Conservation (phyloP, 2,888 invertebrate species). For the Caenorhabditis sp. region DNA sequence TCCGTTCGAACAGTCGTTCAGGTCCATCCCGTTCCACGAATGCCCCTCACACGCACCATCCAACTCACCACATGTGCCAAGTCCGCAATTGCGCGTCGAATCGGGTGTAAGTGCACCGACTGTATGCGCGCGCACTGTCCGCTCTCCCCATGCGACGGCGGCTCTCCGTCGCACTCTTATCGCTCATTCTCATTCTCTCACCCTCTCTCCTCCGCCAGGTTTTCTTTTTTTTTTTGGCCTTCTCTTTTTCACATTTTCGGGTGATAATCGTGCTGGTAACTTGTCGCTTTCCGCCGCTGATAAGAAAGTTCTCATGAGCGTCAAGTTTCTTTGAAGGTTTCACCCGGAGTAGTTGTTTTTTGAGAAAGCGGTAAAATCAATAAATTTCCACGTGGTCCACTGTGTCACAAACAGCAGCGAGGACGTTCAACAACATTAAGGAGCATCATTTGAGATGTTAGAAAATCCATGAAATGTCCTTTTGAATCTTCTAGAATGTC, state of each 20-base stretch:
- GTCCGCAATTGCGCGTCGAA: constrained; percentile 30
- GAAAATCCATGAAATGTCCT: too few relatives aligned
- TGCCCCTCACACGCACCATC: not conserved
- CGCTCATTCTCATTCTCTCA: not conserved
- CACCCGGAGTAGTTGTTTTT: not conserved
- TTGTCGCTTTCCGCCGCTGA: constrained; percentile 27
- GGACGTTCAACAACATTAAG: too few relatives aligned
- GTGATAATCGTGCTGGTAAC: constrained; percentile 17
- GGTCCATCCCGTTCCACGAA: not conserved
- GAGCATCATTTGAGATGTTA: too few relatives aligned
- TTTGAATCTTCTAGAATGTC: too few relatives aligned
- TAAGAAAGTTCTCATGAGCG: constrained; percentile 6
- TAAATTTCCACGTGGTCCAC: not conserved
- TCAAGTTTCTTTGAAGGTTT: constrained; percentile 4
- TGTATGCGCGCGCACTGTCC: constrained; percentile 21
- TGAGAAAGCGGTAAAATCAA: not conserved
- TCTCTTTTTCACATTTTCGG: not conserved
- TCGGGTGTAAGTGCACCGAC: constrained; percentile 1
- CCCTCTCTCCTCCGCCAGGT: not conserved
- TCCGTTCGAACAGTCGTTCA: too few relatives aligned
- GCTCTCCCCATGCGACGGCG: not conserved
- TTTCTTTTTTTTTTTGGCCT: constrained; percentile 9
- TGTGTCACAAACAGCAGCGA: too few relatives aligned
- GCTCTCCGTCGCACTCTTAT: constrained; percentile 46
- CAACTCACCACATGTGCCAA: constrained; percentile 21